These are phyloP conservation scores for Drosophila mercatorum DNA, from an alignment of 2,888 invertebrate species.

Conservation along the genomic window DNA sequence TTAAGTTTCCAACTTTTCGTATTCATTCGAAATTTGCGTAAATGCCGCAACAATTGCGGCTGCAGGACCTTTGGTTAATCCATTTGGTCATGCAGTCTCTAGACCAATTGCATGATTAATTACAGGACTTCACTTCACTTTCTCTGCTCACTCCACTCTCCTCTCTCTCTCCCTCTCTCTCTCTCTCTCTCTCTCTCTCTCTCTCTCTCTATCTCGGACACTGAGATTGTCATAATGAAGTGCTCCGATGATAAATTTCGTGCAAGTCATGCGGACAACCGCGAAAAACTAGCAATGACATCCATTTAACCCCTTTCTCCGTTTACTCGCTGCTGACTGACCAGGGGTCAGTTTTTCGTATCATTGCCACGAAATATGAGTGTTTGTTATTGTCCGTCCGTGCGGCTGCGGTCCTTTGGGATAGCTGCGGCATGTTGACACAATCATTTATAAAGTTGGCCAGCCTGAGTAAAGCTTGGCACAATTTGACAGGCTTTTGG, in stretches of 20 bases:
- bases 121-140: conserved; percentile 35
- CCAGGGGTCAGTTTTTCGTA: conserved; percentile 59
- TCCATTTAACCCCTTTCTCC: conserved; percentile 60
- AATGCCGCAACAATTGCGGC: conserved; percentile 47
- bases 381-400: conserved; percentile 56
- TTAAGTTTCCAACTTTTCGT: not conserved
- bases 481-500: conserved; percentile 27
- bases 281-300: conserved; percentile 53
- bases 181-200: not conserved
- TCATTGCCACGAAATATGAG: conserved; percentile 61
- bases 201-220: conserved; percentile 23
- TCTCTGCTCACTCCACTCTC: not conserved
- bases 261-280: conserved; percentile 66
- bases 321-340: conserved; percentile 53
- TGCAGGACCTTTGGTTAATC: conserved; percentile 59
- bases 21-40: conserved; percentile 17
- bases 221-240: conserved; percentile 40
- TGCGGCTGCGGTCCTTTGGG: conserved; percentile 52
- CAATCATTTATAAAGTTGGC: conserved; percentile 61
- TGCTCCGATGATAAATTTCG: conserved; percentile 37
- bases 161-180: not conserved
- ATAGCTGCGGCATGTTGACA: conserved; percentile 63
- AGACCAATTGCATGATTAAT: conserved; percentile 72
- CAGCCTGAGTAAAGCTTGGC: conserved; percentile 3
- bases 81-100: conserved; percentile 64